These are phyloP conservation scores for Harlomillsia oculata DNA, from an alignment of 1,140 invertebrate species.

Conservation along the genomic window DNA sequence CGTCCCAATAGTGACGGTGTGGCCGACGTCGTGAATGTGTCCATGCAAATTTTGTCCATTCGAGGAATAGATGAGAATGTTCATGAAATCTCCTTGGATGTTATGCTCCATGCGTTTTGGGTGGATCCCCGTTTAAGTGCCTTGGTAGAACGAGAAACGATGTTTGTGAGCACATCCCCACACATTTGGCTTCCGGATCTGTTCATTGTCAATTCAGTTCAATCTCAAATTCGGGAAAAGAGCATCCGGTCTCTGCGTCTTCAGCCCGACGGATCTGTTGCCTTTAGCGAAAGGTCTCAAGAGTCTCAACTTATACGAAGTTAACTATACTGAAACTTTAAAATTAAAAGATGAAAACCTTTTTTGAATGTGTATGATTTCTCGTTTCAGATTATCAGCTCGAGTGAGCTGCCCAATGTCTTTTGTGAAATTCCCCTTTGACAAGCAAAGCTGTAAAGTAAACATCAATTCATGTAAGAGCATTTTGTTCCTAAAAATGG, in stretches of 20 bases:
- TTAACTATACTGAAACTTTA: background rate
- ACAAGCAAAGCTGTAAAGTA: slow-evolving; percentile 19
- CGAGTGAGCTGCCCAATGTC: slow-evolving; percentile 23
- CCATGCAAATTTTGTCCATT: slow-evolving; percentile 15
- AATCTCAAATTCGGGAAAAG: background rate
- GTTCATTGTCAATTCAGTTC: slow-evolving; percentile 15
- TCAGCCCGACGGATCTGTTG: slow-evolving; percentile 13
- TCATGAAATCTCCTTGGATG: slow-evolving; percentile 13
- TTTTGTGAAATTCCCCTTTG: slow-evolving; percentile 28
- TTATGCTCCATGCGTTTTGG: slow-evolving; percentile 19
- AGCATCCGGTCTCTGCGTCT: slow-evolving; percentile 6
- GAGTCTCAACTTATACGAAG: background rate
- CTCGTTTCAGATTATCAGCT: slow-evolving; percentile 7
- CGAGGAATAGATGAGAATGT: slow-evolving; percentile 15
- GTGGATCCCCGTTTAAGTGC: slow-evolving; percentile 15
- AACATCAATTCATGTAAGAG: slow-evolving; percentile 27
- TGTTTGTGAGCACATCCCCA: slow-evolving; percentile 15
- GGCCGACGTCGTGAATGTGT: slow-evolving; percentile 26
- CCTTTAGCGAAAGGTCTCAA: slow-evolving; percentile 16
- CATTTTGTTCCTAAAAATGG: background rate
- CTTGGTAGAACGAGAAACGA: slow-evolving; percentile 5
- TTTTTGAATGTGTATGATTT: background rate
- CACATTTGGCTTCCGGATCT: slow-evolving; percentile 26
- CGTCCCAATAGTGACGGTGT: slow-evolving; percentile 25
- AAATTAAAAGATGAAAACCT: background rate